These are phyloP conservation scores for Sphaeramia orbicularis DNA, from an alignment of 2,797 vertebrate species.

Conservation along the genomic window DNA sequence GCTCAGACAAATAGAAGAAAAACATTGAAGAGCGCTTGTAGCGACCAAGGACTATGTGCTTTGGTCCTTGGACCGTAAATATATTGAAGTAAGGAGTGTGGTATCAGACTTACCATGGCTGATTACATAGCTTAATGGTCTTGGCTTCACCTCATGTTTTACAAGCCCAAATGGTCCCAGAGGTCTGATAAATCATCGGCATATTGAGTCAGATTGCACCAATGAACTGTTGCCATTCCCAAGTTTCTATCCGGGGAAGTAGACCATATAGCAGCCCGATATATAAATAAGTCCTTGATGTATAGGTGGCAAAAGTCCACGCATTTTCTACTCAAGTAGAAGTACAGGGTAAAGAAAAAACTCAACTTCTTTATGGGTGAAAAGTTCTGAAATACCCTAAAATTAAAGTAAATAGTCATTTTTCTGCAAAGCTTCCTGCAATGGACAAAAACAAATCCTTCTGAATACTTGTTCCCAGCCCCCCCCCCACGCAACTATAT, in stretches of 20 bases:
- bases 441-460: no score
- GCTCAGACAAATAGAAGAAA: constrained; percentile 56
- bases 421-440: no score
- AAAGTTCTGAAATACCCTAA: no score
- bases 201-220: constrained; percentile 80
- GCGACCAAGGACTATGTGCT: constrained; percentile 66
- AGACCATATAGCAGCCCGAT: constrained; percentile 65
- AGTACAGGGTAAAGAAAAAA: no score
- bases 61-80: constrained; percentile 70
- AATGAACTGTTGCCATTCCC: constrained; percentile 80
- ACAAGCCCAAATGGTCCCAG: constrained; percentile 81
- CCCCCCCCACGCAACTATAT: no score
- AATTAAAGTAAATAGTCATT: no score
- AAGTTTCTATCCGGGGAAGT: constrained; percentile 70
- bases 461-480: no score
- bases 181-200: constrained; percentile 80
- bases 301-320: constrained; percentile 35
- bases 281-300: constrained; percentile 72
- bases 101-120: constrained; percentile 75
- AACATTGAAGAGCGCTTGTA: constrained; percentile 55
- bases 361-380: no score
- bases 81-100: constrained; percentile 66
- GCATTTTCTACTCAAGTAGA: constrained; percentile 21
- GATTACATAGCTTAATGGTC: constrained; percentile 84
- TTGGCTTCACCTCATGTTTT: constrained; percentile 84